Evolutionary conservation across 2,888 invertebrate species (phyloP).

Genomic region (Cosmia pyralina): DNA sequence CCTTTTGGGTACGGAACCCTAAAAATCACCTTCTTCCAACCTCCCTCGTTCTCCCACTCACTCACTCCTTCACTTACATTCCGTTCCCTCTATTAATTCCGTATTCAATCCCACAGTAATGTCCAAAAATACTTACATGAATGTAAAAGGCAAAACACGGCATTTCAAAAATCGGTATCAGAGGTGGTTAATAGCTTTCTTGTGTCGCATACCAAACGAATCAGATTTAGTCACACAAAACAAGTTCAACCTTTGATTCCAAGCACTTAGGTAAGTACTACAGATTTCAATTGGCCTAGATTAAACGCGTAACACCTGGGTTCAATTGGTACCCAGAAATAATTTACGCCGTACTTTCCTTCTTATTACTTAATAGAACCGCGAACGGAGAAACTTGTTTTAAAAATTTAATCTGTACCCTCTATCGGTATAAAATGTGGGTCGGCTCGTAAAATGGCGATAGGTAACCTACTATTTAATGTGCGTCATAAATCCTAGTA

Average conservation of each 20-base stretch:
- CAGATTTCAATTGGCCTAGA: slow-evolving; percentile 45
- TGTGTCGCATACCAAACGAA: slow-evolving; percentile 2
- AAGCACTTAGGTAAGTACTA: slow-evolving; percentile 23
- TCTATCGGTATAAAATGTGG: slow-evolving; percentile 42
- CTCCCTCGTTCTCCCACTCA: no score
- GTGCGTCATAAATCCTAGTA: slow-evolving; percentile 47
- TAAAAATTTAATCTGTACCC: slow-evolving; percentile 45
- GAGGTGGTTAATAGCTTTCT: slow-evolving; percentile 1
- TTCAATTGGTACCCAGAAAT: slow-evolving; percentile 33
- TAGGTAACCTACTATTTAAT: slow-evolving; percentile 50
- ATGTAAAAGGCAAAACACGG: slow-evolving; percentile 2
- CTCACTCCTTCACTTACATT: no score
- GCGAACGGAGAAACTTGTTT: slow-evolving; percentile 33
- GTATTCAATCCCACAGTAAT: no score
- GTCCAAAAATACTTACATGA: not conserved
- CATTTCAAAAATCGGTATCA: not conserved
- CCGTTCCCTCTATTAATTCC: no score
- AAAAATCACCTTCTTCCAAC: no score
- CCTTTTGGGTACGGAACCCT: no score
- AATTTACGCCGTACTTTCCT: slow-evolving; percentile 31
- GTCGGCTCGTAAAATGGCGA: slow-evolving; percentile 48
- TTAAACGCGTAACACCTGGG: slow-evolving; percentile 47
- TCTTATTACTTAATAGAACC: slow-evolving; percentile 37
- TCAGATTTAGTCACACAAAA: slow-evolving; percentile 21
- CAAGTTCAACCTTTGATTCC: slow-evolving; percentile 16